Evolutionary conservation across 2,113 vertebrate genomes (phyloP).

Genomic region (Herpetotheres cachinnans): DNA sequence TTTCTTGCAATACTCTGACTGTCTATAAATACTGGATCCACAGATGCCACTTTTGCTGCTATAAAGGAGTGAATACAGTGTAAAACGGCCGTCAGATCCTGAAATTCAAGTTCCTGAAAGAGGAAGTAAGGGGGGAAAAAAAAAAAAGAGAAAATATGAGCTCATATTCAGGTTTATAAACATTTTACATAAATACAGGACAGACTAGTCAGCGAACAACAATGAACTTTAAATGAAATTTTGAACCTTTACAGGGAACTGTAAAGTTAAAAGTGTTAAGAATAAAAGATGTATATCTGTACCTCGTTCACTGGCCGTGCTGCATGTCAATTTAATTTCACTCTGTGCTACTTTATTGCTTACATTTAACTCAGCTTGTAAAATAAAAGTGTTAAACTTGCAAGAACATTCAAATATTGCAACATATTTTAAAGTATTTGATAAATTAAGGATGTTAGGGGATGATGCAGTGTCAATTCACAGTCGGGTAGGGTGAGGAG

Average conservation of each 20-base stretch:
- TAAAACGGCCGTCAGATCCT: slow-evolving; percentile 87
- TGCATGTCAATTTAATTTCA: background rate
- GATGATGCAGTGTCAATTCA: background rate
- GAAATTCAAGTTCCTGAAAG: slow-evolving; percentile 90
- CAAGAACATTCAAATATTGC: background rate
- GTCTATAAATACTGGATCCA: slow-evolving; percentile 88
- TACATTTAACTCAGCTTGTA: background rate
- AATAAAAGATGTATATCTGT: background rate
- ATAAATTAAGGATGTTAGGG: background rate
- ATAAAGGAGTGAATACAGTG: slow-evolving; percentile 93
- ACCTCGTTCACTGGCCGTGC: background rate
- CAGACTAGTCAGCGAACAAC: background rate
- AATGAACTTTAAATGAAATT: background rate
- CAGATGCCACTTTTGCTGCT: slow-evolving; percentile 90
- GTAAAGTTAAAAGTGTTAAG: background rate
- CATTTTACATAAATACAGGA: background rate
- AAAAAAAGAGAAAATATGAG: background rate
- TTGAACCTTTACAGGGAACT: background rate
- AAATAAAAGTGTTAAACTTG: background rate
- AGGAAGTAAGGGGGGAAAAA: background rate
- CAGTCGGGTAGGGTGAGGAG: background rate
- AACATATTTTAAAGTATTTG: background rate
- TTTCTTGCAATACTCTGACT: slow-evolving; percentile 82
- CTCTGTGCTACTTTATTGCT: background rate
- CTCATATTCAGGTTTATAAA: background rate